phyloP scores from a whole-genome alignment of 2,888 invertebrate genomes.

The Catocala nupta region DNA sequence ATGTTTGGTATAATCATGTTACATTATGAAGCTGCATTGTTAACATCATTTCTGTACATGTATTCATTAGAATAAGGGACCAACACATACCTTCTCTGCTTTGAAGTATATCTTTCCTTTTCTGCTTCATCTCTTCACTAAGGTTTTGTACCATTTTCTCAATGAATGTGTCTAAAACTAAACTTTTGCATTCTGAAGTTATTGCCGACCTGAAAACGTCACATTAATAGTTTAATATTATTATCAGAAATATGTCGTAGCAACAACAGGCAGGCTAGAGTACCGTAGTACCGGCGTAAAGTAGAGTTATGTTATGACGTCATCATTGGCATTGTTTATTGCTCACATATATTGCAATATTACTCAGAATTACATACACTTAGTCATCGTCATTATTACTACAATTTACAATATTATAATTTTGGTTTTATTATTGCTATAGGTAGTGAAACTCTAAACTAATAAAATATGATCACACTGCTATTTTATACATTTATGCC shows the following conservation, averaged over 20 bases:
- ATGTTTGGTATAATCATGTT: neutral
- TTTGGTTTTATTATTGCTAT: neutral
- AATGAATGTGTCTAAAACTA: conserved; percentile 91
- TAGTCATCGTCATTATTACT: no score
- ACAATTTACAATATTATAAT: no score
- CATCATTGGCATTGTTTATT: no score
- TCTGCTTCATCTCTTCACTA: conserved; percentile 87
- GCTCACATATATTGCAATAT: no score
- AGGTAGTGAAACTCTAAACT: no score
- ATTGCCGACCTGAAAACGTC: conserved; percentile 66
- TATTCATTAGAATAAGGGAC: neutral
- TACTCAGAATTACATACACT: no score
- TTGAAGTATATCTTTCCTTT: conserved; percentile 84
- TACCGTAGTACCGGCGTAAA: no score
- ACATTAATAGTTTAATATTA: neutral
- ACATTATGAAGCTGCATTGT: conserved; percentile 78
- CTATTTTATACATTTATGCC: no score
- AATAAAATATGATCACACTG: no score
- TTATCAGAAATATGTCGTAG: no score
- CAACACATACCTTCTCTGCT: conserved; percentile 75
- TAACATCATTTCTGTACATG: conserved; percentile 40
- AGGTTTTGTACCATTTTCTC: conserved; percentile 90
- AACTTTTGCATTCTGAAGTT: conserved; percentile 85
- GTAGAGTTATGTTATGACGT: no score
- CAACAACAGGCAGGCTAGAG: no score